phyloP scores from a whole-genome alignment of 2,797 vertebrate genomes.

The Valencia hispanica region DNA sequence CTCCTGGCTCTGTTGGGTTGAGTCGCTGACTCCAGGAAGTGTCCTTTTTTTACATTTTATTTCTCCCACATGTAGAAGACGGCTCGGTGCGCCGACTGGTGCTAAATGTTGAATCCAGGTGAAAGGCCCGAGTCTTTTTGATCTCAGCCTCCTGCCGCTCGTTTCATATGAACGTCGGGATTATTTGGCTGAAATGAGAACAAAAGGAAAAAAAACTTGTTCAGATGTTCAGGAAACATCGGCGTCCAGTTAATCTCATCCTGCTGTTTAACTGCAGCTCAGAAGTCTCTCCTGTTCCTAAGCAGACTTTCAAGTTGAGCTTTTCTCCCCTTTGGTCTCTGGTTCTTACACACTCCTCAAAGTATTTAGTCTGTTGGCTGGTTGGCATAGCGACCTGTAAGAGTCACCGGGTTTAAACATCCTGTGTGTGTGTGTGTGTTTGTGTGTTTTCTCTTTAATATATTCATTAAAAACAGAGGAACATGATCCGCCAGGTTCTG shows the following conservation, averaged over 20 bases:
- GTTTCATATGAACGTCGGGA: neutral
- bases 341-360: constrained; percentile 57
- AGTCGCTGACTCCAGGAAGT: too few relatives aligned
- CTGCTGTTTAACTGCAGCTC: neutral
- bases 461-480: neutral
- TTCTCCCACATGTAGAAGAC: neutral
- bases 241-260: neutral
- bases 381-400: constrained; percentile 56
- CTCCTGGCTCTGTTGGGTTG: neutral
- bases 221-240: neutral
- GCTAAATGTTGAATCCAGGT: constrained; percentile 19
- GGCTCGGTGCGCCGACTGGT: neutral
- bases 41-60: too few relatives aligned
- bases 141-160: neutral
- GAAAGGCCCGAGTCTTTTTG: neutral
- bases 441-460: constrained; percentile 14
- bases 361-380: constrained; percentile 49
- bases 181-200: neutral
- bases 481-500: neutral
- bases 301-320: constrained; percentile 3
- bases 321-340: constrained; percentile 29
- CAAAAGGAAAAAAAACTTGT: neutral
- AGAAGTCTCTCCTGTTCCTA: neutral
- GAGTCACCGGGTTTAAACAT: constrained; percentile 39
- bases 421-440: constrained; percentile 14